A percentile compares a stretch with the other conserved stretches of the same genome.
Evolutionary conservation across 2,797 vertebrate species (phyloP).

Genomic region (Luscinia luscinia): DNA sequence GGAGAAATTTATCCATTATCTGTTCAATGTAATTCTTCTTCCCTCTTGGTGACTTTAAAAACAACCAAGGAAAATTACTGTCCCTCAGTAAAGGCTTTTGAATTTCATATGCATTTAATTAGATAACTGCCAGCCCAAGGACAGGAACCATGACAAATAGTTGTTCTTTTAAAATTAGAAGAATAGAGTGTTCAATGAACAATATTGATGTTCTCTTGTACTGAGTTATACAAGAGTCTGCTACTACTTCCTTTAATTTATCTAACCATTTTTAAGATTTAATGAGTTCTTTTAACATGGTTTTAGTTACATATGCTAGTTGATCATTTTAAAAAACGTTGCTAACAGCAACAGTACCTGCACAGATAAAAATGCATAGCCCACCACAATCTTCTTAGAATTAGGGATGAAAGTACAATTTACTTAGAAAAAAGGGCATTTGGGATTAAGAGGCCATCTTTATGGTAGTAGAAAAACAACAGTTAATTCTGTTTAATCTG

Average conservation of each 20-base stretch:
- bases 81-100: slow-evolving; percentile 77
- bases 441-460: slow-evolving; percentile 59
- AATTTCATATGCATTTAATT: slow-evolving; percentile 85
- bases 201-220: slow-evolving; percentile 74
- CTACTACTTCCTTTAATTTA: slow-evolving; percentile 67
- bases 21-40: slow-evolving; percentile 72
- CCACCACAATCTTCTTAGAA: background rate
- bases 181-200: slow-evolving; percentile 76
- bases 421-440: background rate
- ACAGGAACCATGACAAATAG: slow-evolving; percentile 81
- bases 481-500: slow-evolving; percentile 43
- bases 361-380: background rate
- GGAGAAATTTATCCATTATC: slow-evolving; percentile 79
- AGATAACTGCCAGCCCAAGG: slow-evolving; percentile 80
- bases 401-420: background rate
- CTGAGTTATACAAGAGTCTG: slow-evolving; percentile 67
- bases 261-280: slow-evolving; percentile 69
- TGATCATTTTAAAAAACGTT: slow-evolving; percentile 42
- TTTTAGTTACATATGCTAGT: slow-evolving; percentile 44
- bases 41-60: slow-evolving; percentile 76
- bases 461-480: slow-evolving; percentile 45
- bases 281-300: slow-evolving; percentile 42
- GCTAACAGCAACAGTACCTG: background rate
- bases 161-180: slow-evolving; percentile 81
- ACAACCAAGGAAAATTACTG: slow-evolving; percentile 78